Percentiles rank a stretch among this genome's conserved stretches.
Evolutionary conservation across 2,888 invertebrate species (phyloP).

Genomic region (Plebejus anna): DNA sequence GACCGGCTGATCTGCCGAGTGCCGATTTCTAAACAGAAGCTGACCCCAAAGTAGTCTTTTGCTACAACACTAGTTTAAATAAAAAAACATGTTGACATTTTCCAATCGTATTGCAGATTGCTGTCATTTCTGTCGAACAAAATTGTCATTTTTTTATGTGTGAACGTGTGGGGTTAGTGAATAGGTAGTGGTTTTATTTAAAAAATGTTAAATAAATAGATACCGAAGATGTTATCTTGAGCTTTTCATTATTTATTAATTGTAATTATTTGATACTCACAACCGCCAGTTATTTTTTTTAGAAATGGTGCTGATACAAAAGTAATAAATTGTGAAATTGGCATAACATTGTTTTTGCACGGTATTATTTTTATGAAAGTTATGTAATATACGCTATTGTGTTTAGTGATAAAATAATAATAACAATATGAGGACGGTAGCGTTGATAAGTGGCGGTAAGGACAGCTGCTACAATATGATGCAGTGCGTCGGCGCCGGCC

Average conservation of each 20-base stretch:
- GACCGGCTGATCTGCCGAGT: no score
- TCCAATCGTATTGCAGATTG: background rate
- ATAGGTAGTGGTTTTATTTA: conserved; percentile 32
- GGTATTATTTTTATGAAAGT: conserved; percentile 60
- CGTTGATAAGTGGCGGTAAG: conserved; percentile 97
- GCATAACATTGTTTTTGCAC: conserved; percentile 55
- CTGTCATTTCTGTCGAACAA: conserved; percentile 18
- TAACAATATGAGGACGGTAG: conserved; percentile 89
- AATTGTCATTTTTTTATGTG: conserved; percentile 33
- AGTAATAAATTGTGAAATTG: conserved; percentile 55
- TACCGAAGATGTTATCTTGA: conserved; percentile 36
- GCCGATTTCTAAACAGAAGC: no score
- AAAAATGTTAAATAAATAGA: conserved; percentile 44
- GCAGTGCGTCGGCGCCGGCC: conserved; percentile 97
- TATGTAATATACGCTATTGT: conserved; percentile 68
- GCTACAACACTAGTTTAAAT: background rate
- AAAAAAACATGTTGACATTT: background rate
- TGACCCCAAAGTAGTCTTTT: background rate
- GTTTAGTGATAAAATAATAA: conserved; percentile 51
- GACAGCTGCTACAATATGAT: conserved; percentile 99
- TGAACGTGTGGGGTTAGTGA: conserved; percentile 18
- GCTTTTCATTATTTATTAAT: conserved; percentile 28
- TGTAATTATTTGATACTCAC: conserved; percentile 28
- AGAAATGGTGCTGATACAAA: conserved; percentile 54
- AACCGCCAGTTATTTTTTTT: conserved; percentile 36